Percentiles rank a stretch among this genome's conserved stretches.
phyloP scores from a whole-genome alignment of 2,888 invertebrate species.

The Molanna angustata region DNA sequence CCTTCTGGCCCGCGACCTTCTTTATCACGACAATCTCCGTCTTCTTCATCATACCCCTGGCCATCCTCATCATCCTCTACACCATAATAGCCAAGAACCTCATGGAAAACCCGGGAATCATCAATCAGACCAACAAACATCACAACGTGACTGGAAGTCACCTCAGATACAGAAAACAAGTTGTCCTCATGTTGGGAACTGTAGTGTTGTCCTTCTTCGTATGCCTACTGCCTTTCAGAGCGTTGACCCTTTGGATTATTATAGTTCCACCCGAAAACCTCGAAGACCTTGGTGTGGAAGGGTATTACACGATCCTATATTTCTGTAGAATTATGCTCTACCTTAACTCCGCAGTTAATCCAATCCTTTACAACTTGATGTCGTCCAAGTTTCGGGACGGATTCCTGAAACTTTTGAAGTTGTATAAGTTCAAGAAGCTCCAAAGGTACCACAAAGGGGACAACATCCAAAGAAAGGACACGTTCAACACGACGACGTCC shows the following conservation, averaged over 20 bases:
- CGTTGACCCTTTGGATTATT: slow-evolving; percentile 84
- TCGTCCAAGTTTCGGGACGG: slow-evolving; percentile 87
- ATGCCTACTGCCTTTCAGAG: slow-evolving; percentile 85
- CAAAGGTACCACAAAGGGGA: slow-evolving; percentile 43
- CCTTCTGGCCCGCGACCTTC: slow-evolving; percentile 75
- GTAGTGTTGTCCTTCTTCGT: slow-evolving; percentile 89
- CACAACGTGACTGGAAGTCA: slow-evolving; percentile 54
- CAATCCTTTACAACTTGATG: slow-evolving; percentile 88
- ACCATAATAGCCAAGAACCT: slow-evolving; percentile 82
- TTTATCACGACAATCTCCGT: slow-evolving; percentile 75
- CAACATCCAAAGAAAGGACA: slow-evolving; percentile 63
- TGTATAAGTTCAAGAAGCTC: slow-evolving; percentile 41
- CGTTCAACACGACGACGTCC: slow-evolving; percentile 64
- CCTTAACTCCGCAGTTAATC: slow-evolving; percentile 88
- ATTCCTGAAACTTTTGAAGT: slow-evolving; percentile 62
- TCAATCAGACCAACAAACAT: slow-evolving; percentile 58
- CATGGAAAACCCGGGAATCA: slow-evolving; percentile 74
- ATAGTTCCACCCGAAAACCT: slow-evolving; percentile 69
- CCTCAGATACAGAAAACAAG: slow-evolving; percentile 72
- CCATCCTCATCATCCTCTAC: slow-evolving; percentile 78
- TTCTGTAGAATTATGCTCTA: slow-evolving; percentile 86
- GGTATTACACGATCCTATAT: slow-evolving; percentile 79
- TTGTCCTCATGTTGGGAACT: slow-evolving; percentile 85
- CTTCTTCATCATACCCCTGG: slow-evolving; percentile 83
- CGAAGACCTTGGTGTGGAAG: slow-evolving; percentile 70